Evolutionary conservation across 2,113 vertebrate species (phyloP), one percentile per base, ranked within the genome.

Genomic region (Rhinichthys klamathensis): DNA sequence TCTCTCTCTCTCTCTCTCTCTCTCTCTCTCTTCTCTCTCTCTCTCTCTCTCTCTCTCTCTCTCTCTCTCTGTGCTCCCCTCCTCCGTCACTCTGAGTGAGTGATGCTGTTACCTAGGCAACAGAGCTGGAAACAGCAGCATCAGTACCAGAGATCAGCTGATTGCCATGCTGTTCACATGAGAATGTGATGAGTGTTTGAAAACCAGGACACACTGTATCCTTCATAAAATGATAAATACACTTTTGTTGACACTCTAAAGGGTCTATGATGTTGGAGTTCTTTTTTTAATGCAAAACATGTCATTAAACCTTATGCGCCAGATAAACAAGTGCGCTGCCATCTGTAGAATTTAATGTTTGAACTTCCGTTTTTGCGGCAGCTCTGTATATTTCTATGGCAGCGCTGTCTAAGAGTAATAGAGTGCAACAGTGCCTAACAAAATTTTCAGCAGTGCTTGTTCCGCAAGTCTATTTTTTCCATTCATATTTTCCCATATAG

Each of bases 41-140:
- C 18, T 76, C 27, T 58, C n/a, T 86, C 84, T 46, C 56, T 61
- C 4, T 41, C 15, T 16, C 16, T 51, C 82, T 54, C 54, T 23
- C 54, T 56, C 54, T 56, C 54, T 56, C 54, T 56, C 6, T 56
- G 0, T 21, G 2, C 0, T 7, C 58, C 4, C 15, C 49, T 30
- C 76, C 35, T 35, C 32, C 13, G n/a, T 61, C 38, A 79, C 30
- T 79, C n/a, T 83, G 49, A 76, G 27, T 83, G 35, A 81, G 27
- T 85, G 54, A 54, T 46, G 63, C 54, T 73, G 86, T 89, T 89
- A 83, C 88, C 85, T 32, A 10, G 88, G 88, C 83, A 89, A 89
- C 88, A 78, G 69, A 74, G 78, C 44, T 65, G 73, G 63, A 85
- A 80, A 87, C 38, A 70, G 88, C 82, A 87, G 85, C 82, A 77